These are phyloP conservation scores for Ursus arctos DNA, from an alignment of 2,113 vertebrate genomes.

Conservation along the genomic window DNA sequence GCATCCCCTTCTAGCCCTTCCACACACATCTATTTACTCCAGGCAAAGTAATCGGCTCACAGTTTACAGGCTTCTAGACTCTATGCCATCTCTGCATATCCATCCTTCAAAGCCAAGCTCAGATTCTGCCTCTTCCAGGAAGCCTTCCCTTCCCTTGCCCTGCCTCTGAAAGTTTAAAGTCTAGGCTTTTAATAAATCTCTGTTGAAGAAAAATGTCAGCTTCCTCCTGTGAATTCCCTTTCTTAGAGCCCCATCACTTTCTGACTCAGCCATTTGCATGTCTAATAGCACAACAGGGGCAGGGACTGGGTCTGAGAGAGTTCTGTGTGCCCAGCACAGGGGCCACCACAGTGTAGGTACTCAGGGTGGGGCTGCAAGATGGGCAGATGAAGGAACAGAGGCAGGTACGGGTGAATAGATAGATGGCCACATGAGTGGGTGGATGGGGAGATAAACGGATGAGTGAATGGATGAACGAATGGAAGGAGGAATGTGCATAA, in stretches of 20 bases:
- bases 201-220: background rate
- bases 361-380: background rate
- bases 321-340: background rate
- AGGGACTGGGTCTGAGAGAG: background rate
- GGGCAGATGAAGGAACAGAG: background rate
- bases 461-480: background rate
- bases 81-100: background rate
- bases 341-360: background rate
- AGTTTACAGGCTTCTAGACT: background rate
- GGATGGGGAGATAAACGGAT: background rate
- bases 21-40: background rate
- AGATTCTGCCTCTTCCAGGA: conserved; percentile 29
- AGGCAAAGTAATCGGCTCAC: background rate
- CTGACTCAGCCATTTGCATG: background rate
- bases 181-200: conserved; percentile 28
- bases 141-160: conserved; percentile 1
- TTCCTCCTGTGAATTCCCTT: background rate
- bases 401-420: background rate
- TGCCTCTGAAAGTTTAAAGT: conserved; percentile 35
- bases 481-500: background rate
- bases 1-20: background rate
- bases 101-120: conserved; percentile 9
- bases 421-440: background rate
- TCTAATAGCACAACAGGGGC: background rate
- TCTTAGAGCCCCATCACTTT: background rate